Evolutionary conservation across 2,888 invertebrate genomes (phyloP), one percentile per base, ranked within the genome.

Genomic region (Tenthredo scrophulariae): DNA sequence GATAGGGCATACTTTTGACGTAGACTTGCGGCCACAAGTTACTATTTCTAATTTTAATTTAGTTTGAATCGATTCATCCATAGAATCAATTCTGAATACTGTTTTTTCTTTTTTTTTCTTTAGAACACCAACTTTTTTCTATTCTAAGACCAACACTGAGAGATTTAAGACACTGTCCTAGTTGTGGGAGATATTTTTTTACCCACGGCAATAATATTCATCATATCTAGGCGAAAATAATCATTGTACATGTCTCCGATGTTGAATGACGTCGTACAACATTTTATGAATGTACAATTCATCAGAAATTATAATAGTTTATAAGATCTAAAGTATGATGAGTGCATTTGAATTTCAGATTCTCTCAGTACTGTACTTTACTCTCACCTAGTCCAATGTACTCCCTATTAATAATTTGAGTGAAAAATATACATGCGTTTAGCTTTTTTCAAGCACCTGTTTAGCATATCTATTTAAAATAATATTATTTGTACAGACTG

Each of bases 401-500:
- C n/a, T n/a, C 54, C 54, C n/a, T n/a, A 7, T 54, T n/a, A n/a
- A 54, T 54, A 54, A 54, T 54, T 54, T n/a, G n/a, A 54, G 54
- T n/a, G n/a, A 18, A 1, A 54, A 54, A 54, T n/a, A n/a, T 54
- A 6, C 37, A 37, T n/a, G n/a, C 6, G 7, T 54, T 54, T 54
- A n/a, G 18, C n/a, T 54, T 54, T 54, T 54, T 54, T 54, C 18
- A 70, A 37, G 5, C n/a, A 6, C 0, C 22, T 37, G 15, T 46
- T 15, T 33, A 70, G 6, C 70, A 33, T 70, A 70, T n/a, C n/a
- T 70, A 22, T 33, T 70, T 29, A 37, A 70, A 54, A 46, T 62
- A 79, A 79, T 62, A 79, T 37, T 37, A 79, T 79, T 79, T 79
- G 79, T 79, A 37, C 79, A 79, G 62, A 58, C 37, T 79, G 58